phyloP scores from a whole-genome alignment of 2,797 vertebrate species.

The Gymnoscopelus microlampas region DNA sequence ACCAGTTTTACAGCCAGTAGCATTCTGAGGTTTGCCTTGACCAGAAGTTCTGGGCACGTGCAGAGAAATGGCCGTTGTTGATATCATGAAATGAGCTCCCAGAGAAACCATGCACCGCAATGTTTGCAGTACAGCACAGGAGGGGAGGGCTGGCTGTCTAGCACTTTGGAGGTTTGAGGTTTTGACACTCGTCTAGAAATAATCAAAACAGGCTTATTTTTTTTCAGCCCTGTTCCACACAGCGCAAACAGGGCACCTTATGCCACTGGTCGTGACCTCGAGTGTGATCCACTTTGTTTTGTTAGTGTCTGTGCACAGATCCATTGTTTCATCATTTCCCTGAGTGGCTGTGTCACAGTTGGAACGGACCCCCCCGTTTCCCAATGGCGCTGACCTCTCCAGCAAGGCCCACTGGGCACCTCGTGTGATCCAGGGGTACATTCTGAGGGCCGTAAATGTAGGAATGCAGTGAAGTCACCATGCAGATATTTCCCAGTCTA shows the following conservation, averaged over 20 bases:
- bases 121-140: slow-evolving; percentile 11
- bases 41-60: slow-evolving; percentile 60
- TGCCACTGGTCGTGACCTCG: slow-evolving; percentile 32
- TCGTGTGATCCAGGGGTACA: slow-evolving; percentile 50
- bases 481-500: slow-evolving; percentile 76
- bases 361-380: slow-evolving; percentile 20
- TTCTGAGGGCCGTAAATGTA: slow-evolving; percentile 72
- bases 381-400: slow-evolving; percentile 50
- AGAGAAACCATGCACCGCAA: slow-evolving; percentile 12
- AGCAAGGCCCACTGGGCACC: slow-evolving; percentile 55
- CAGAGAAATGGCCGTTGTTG: slow-evolving; percentile 54
- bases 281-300: slow-evolving; percentile 31
- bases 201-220: not conserved
- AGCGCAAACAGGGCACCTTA: slow-evolving; percentile 40
- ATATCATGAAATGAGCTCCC: slow-evolving; percentile 62
- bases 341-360: slow-evolving; percentile 52
- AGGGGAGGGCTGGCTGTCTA: slow-evolving; percentile 30
- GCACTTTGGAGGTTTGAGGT: slow-evolving; percentile 43
- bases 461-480: slow-evolving; percentile 79
- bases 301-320: slow-evolving; percentile 41
- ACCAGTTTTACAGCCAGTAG: slow-evolving; percentile 70
- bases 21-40: slow-evolving; percentile 65
- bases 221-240: slow-evolving; percentile 20
- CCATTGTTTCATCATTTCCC: slow-evolving; percentile 56
- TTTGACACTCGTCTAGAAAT: slow-evolving; percentile 28